These are phyloP conservation scores for Pantherophis guttatus DNA, from an alignment of 2,113 vertebrate species.

Conservation along the genomic window DNA sequence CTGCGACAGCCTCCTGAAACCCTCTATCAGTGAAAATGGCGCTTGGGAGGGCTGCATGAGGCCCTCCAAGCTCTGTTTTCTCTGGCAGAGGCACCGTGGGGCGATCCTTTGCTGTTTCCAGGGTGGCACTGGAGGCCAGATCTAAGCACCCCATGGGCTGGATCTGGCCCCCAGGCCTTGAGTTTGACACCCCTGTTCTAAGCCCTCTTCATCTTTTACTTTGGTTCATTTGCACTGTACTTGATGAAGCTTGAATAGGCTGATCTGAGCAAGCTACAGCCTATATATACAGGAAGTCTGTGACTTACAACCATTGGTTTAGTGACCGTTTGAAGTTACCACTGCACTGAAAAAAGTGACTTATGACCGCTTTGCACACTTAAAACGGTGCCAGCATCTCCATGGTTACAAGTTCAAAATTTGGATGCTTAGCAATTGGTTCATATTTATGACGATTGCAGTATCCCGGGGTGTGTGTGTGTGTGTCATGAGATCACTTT, in stretches of 20 bases:
- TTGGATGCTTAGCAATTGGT: neutral
- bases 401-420: neutral
- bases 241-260: neutral
- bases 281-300: neutral
- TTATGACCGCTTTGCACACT: neutral
- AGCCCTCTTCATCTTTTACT: neutral
- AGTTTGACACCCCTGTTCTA: too few relatives aligned
- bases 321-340: neutral
- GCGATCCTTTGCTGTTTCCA: too few relatives aligned
- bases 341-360: neutral
- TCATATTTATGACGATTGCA: neutral
- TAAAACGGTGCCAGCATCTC: neutral
- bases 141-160: too few relatives aligned
- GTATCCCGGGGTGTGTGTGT: neutral
- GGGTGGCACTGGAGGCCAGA: too few relatives aligned
- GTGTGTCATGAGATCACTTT: neutral
- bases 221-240: neutral
- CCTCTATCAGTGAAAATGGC: too few relatives aligned
- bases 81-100: too few relatives aligned
- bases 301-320: neutral
- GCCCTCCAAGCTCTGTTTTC: too few relatives aligned
- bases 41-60: too few relatives aligned
- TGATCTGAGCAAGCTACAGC: neutral
- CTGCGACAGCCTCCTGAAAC: too few relatives aligned
- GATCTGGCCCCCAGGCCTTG: too few relatives aligned